Evolutionary conservation across 1,140 invertebrate species (phyloP).

Genomic region (Samia ricini): DNA sequence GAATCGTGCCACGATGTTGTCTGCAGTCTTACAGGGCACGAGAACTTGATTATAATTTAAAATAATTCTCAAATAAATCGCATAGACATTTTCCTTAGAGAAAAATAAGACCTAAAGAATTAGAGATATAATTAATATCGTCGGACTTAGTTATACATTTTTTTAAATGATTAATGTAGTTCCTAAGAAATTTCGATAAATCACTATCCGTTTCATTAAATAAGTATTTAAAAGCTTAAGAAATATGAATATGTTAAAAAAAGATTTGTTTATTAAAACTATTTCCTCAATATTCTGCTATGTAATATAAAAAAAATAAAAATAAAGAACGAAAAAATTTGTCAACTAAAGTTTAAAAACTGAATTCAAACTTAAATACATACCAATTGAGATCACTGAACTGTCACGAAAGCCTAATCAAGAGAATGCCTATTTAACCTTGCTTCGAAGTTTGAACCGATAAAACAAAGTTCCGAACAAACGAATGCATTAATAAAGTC

Average conservation of each 20-base stretch:
- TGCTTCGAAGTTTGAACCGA: constrained; percentile 64
- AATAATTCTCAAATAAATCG: neutral
- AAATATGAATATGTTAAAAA: no score
- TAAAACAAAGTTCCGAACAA: constrained; percentile 74
- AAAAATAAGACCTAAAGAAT: no score
- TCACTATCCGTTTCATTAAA: no score
- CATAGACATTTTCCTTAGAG: no score
- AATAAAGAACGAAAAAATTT: neutral
- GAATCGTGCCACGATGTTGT: constrained; percentile 41
- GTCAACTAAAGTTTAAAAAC: neutral
- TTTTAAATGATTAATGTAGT: no score
- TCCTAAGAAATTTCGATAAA: no score
- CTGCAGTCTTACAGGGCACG: constrained; percentile 13
- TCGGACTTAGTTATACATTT: no score
- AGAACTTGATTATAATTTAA: constrained; percentile 20
- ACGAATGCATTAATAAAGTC: constrained; percentile 74
- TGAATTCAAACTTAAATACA: neutral
- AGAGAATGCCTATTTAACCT: constrained; percentile 61
- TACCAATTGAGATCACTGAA: neutral
- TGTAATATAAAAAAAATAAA: neutral
- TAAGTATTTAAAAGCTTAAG: no score
- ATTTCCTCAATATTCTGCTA: no score
- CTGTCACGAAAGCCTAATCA: constrained; percentile 28
- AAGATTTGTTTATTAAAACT: no score
- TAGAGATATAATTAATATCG: no score